Evolutionary conservation across 1,140 invertebrate genomes (phyloP).

Genomic region (Phymorhynchus buccinoides): DNA sequence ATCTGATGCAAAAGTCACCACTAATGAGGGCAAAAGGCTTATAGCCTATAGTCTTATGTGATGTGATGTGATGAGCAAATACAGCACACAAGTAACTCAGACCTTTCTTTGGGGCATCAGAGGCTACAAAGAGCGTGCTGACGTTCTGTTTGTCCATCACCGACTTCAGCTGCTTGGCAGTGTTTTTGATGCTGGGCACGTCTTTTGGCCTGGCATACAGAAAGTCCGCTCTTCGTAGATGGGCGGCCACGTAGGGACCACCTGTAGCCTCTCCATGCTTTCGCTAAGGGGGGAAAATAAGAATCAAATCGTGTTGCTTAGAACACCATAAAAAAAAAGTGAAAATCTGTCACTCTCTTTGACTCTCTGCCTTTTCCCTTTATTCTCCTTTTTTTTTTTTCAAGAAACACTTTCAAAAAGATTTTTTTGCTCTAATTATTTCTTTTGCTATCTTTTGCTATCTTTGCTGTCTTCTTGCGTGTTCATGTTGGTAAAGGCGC

Average conservation of each 20-base stretch:
- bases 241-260: constrained; percentile 85
- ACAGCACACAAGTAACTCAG: constrained; percentile 28
- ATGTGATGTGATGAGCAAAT: no score
- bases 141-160: constrained; percentile 78
- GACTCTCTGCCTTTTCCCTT: no score
- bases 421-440: background rate
- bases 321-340: no score
- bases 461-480: no score
- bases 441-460: background rate
- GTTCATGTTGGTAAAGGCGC: no score
- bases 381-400: no score
- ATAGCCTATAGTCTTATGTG: no score
- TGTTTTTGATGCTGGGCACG: constrained; percentile 82
- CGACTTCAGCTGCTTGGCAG: constrained; percentile 82
- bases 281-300: constrained; percentile 50
- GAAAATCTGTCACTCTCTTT: no score
- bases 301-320: background rate
- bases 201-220: constrained; percentile 79
- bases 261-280: constrained; percentile 76
- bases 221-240: constrained; percentile 90
- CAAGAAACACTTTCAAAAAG: no score
- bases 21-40: no score
- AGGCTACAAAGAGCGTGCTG: constrained; percentile 84
- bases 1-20: no score
- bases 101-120: constrained; percentile 80